Evolutionary conservation across 1,140 invertebrate species (phyloP), one percentile per base, ranked within the genome.

Genomic region (Cotesia glomerata): DNA sequence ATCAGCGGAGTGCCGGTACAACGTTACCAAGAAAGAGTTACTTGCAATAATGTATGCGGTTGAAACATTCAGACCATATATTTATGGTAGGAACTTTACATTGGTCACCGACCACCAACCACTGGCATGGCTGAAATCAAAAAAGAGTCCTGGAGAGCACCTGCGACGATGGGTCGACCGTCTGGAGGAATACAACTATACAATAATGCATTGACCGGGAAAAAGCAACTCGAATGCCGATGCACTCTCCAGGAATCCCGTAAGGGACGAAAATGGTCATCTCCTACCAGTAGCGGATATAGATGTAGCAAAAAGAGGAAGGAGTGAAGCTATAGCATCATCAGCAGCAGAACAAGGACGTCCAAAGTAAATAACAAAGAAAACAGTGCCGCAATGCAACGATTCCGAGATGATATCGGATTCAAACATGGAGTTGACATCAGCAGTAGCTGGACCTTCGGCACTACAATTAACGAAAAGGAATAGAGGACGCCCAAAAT

Each of bases 81-180:
- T 90, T n/a, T 82, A 81, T 45, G 39, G 39, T 45, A 45, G 3
- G 39, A 45, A 45, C 2, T 45, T 11, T 0, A 45, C 39, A 0
- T 45, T 45, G 0, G 39, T 45, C 3, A 45, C 8, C 5, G 39
- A 8, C 7, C 39, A 45, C 3, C 39, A 45, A 45, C 39, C 39
- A 2, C 8, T 45, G 8, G 7, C 7, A 5, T 45, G 39, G 39
- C 39, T 45, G 1, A 45, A 45, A 3, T 45, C 8, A 9, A 45
- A 4, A 0, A 45, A 45, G 8, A 45, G 0, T 3, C 39, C 7
- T 8, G 5, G 39, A 0, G 8, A 45, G 5, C 75, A 86, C 75
- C 74, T 90, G 13, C 79, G 86, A 3, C 73, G 88, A n/a, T 91
- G 89, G 89, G 71, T 84, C 66, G 34, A 89, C 5, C 79, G 84